Base-by-base conservation (phyloP, 2,113 vertebrate species). In the Australoheros scitulus region DNA sequence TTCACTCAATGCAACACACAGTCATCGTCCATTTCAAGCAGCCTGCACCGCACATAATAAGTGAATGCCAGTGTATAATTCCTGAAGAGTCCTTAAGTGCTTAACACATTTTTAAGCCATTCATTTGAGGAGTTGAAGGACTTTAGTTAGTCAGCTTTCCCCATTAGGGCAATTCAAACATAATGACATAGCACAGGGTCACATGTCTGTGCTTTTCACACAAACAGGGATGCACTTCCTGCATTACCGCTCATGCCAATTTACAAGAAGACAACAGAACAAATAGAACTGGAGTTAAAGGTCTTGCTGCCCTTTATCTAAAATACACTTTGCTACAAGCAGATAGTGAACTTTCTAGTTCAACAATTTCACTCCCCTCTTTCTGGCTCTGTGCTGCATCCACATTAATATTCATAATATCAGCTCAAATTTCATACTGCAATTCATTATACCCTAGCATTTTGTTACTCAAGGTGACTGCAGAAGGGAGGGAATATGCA, bases 381-480 rank as follows among this genome's bases (percentile, higher is more conserved):
- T 41, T 84, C 63, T 11, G 58, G 55, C 64, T 89, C 78, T 78
- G 80, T 76, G 77, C 81, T 85, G 58, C 83, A 36, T 43, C 61
- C 22, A 34, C 77, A 91, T 95, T 94, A 89, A 92, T 92, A 93
- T 95, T 93, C 87, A 92, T 83, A 85, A 83, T 79, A 84, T 83
- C 85, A 61, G 82, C 80, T 85, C 68, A 58, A 20, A 83, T 87
- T 91, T 85, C 72, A 85, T 61, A 63, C 65, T 43, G 80, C 65
- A 79, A 84, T 80, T 92, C 87, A 92, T 93, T 93, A 94, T 29
- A 80, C 2, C 9, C 43, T 6, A 76, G 82, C 63, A 52, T 87
- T 89, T 76, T 92, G 72, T 86, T 83, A 77, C 64, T 90, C 91
- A 93, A 90, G 90, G 83, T 92, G 80, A 92, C 64, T 85, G 77